A percentile compares a stretch with the other conserved stretches of the same genome.
These are phyloP conservation scores for Drosophila rufa DNA, from an alignment of 1,140 invertebrate species.

Conservation along the genomic window DNA sequence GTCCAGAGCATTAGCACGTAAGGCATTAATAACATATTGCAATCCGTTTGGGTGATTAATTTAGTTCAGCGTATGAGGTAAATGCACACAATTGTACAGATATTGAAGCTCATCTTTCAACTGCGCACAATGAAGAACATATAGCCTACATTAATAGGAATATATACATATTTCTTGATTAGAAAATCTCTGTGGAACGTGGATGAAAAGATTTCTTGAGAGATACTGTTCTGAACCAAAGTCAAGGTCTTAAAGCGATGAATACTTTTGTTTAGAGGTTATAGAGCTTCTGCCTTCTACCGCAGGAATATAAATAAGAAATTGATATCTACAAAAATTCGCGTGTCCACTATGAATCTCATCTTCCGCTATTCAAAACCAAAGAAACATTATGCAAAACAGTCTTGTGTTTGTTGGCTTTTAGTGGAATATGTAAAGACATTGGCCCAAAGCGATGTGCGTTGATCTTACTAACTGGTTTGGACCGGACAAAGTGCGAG, in stretches of 20 bases:
- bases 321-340: neutral
- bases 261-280: neutral
- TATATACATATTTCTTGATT: conserved; percentile 2
- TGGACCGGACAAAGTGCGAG: conserved; percentile 35
- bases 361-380: conserved; percentile 10
- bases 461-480: conserved; percentile 32
- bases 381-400: conserved; percentile 35
- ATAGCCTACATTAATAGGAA: neutral
- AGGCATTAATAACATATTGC: neutral
- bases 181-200: neutral
- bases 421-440: conserved; percentile 34
- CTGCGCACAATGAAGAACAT: conserved; percentile 14
- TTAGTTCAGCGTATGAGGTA: neutral
- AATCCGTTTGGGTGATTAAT: conserved; percentile 20
- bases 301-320: neutral
- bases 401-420: conserved; percentile 9
- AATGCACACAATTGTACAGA: conserved; percentile 1
- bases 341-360: conserved; percentile 7
- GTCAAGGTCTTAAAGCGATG: neutral
- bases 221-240: neutral
- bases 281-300: neutral
- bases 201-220: conserved; percentile 1
- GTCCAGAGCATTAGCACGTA: conserved; percentile 20
- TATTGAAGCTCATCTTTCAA: conserved; percentile 20
- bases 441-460: conserved; percentile 3